Evolutionary conservation across 92 coral and sea anemone species (phyloP), one percentile per base, ranked within the genome.

Genomic region (Palythoa grandis): DNA sequence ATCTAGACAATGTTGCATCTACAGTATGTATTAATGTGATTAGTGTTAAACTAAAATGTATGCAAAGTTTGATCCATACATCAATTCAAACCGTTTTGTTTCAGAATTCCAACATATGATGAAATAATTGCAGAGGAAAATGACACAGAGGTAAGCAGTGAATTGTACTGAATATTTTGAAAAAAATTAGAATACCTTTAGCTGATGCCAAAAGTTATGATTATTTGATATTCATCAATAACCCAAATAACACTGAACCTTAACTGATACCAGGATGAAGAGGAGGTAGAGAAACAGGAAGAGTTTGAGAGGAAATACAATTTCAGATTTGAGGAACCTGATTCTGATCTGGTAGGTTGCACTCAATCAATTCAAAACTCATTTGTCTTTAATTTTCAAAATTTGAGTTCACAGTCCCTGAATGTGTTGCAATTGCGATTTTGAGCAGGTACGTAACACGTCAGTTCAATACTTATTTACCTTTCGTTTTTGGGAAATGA

Each of bases 241-340:
- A 58, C 65, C 17, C 20, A 43, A 43, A 43, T 43, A 4, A 5
- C 9, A 43, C 65, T 58, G 12, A 15, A 57, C 16, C 2, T 57
- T 17, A 57, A 14, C 35, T 67, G 7, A 53, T 29, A 24, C 8
- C 14, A 96, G 98, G 98, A 96, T 86, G 96, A 94, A 71, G 87
- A 84, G 24, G 96, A 94, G 78, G 82, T 96, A 4, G 98, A 96
- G 61, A 87, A 94, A 77, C 96, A 96, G 76, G 98, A 96, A 92
- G 98, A 94, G 73, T 96, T 96, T 90, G 98, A 96, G 40, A 87
- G 98, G 40, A 95, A 92, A 77, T 95, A 40, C 73, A 96, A 96
- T 74, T 96, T 96, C 87, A 89, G 98, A 92, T 96, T 69, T 86
- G 98, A 96, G 73, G 98, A 96, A 70, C 98, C 98, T 22, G 98